Conservation (phyloP, 2,113 vertebrate species). For the Bucco capensis region DNA sequence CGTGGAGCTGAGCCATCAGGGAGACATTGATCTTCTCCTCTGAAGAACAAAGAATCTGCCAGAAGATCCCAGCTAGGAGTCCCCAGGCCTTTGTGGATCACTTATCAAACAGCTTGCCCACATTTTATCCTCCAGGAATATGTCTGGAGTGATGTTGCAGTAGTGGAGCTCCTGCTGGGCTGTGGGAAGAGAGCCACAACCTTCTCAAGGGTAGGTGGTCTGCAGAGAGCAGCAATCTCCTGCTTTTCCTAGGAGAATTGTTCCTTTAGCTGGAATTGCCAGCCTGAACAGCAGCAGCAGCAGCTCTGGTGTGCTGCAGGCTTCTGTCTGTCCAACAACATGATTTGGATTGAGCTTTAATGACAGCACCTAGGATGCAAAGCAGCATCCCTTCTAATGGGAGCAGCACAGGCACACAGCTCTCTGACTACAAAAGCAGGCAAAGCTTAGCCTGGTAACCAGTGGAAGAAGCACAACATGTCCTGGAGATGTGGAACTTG, state of each 20-base stretch:
- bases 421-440: background rate
- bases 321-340: background rate
- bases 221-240: background rate
- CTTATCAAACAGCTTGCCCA: background rate
- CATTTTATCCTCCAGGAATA: background rate
- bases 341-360: background rate
- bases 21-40: background rate
- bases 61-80: background rate
- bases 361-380: background rate
- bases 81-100: background rate
- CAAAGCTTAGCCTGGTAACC: background rate
- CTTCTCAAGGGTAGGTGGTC: background rate
- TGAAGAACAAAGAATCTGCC: background rate
- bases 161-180: background rate
- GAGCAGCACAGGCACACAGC: no score
- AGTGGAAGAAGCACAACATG: background rate
- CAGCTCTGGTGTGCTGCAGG: background rate
- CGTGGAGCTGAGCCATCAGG: background rate
- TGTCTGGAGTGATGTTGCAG: background rate
- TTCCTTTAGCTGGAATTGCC: background rate
- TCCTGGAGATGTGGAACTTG: background rate
- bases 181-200: background rate
- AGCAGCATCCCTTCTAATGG: rapidly evolving
- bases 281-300: no score
- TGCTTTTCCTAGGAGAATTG: background rate